Evolutionary conservation across 2,888 invertebrate genomes (phyloP).

Genomic region (Tetheella fluctuosa): DNA sequence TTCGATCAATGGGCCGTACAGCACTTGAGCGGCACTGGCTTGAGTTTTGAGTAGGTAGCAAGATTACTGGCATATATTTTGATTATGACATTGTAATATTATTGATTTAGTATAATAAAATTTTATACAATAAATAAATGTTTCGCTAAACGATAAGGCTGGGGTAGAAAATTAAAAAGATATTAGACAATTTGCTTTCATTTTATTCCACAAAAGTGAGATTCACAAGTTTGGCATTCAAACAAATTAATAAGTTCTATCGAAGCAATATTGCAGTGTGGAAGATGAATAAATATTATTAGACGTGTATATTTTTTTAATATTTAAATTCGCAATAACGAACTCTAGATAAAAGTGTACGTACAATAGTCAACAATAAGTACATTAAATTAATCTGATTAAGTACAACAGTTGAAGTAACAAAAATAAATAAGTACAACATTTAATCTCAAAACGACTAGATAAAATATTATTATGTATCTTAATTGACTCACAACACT

Average conservation of each 20-base stretch:
- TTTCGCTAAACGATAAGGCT: conserved; percentile 17
- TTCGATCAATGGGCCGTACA: conserved; percentile 89
- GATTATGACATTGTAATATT: not conserved
- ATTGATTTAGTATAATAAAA: not conserved
- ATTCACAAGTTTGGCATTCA: conserved; percentile 44
- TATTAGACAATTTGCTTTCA: conserved; percentile 30
- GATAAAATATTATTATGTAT: conserved; percentile 51
- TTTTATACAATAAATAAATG: conserved; percentile 10
- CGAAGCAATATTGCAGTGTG: conserved; percentile 28
- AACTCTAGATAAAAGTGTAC: conserved; percentile 20
- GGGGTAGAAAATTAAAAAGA: conserved; percentile 23
- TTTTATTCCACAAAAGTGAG: conserved; percentile 54
- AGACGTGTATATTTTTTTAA: conserved; percentile 22
- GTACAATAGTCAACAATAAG: conserved; percentile 21
- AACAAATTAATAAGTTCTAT: conserved; percentile 26
- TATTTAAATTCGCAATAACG: conserved; percentile 41
- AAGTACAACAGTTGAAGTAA: conserved; percentile 26
- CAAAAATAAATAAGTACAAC: conserved; percentile 44
- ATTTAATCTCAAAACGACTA: conserved; percentile 78
- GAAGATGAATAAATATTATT: conserved; percentile 15
- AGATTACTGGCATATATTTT: not conserved
- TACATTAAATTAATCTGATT: conserved; percentile 14
- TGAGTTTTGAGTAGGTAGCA: conserved; percentile 81
- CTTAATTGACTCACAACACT: conserved; percentile 76
- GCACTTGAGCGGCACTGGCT: conserved; percentile 85